Evolutionary conservation across 2,797 vertebrate genomes (phyloP).

Genomic region (Sebastes wilsoni): DNA sequence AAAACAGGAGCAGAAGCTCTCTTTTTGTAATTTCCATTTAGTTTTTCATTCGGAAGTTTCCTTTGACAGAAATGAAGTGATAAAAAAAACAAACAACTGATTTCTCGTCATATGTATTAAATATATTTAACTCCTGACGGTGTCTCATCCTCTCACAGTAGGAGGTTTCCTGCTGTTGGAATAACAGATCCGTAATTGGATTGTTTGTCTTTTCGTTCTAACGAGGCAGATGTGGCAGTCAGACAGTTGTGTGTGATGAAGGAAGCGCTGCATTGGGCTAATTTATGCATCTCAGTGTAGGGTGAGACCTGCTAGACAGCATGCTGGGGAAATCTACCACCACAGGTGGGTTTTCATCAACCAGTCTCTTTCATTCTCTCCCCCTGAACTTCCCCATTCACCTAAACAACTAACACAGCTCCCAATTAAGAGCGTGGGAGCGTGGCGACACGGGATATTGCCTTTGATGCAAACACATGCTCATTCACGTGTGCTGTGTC

Average conservation of each 20-base stretch:
- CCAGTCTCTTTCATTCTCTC: conserved; percentile 79
- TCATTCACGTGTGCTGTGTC: conserved; percentile 20
- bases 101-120: conserved; percentile 17
- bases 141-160: conserved; percentile 22
- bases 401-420: conserved; percentile 47
- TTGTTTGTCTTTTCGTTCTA: conserved; percentile 50
- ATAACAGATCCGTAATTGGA: conserved; percentile 54
- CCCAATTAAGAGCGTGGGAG: conserved; percentile 66
- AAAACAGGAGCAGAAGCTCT: not conserved
- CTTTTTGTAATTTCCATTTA: not conserved
- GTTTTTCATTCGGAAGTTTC: not conserved
- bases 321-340: conserved; percentile 56
- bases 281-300: conserved; percentile 60
- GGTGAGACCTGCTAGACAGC: conserved; percentile 39
- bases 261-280: conserved; percentile 29
- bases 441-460: conserved; percentile 5
- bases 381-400: conserved; percentile 49
- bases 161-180: conserved; percentile 32
- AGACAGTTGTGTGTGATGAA: conserved; percentile 32
- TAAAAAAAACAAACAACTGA: conserved; percentile 7
- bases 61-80: conserved; percentile 4
- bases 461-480: conserved; percentile 69
- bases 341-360: conserved; percentile 73
- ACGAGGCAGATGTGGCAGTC: conserved; percentile 53
- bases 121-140: conserved; percentile 39